Conservation (phyloP, 2,888 invertebrate species). For the Lacanobia oleracea region DNA sequence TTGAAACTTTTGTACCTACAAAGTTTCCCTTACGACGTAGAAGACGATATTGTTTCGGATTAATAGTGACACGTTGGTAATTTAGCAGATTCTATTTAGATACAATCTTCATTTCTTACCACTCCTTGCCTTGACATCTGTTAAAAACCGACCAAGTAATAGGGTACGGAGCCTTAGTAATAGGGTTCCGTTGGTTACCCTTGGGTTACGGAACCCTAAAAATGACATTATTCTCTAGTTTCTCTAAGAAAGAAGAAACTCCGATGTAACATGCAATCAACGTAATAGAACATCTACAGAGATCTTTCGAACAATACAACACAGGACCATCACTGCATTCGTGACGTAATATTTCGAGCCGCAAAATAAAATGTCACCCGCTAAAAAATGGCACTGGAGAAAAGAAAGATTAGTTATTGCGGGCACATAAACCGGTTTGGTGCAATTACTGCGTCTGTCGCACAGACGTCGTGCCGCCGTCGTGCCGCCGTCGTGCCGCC, state of each 20-base stretch:
- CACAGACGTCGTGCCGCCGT: constrained; percentile 19
- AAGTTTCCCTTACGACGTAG: not conserved
- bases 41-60: not conserved
- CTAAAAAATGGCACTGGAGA: constrained; percentile 77
- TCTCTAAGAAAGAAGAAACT: not conserved
- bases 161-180: too few relatives aligned
- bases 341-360: constrained; percentile 74
- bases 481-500: constrained; percentile 37
- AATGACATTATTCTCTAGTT: not conserved
- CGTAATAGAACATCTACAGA: constrained; percentile 18
- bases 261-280: constrained; percentile 18
- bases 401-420: constrained; percentile 81
- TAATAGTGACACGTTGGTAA: too few relatives aligned
- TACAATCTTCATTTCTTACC: not conserved
- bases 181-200: too few relatives aligned
- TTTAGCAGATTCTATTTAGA: not conserved
- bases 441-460: constrained; percentile 76
- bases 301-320: constrained; percentile 17
- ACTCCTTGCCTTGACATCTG: not conserved
- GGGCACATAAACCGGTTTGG: constrained; percentile 70
- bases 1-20: not conserved
- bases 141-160: too few relatives aligned
- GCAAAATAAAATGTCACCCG: constrained; percentile 82
- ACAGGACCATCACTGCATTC: constrained; percentile 58
- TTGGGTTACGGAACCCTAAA: too few relatives aligned